Conservation (phyloP, 2,888 invertebrate genomes). For the Heterodera filipjevi region DNA sequence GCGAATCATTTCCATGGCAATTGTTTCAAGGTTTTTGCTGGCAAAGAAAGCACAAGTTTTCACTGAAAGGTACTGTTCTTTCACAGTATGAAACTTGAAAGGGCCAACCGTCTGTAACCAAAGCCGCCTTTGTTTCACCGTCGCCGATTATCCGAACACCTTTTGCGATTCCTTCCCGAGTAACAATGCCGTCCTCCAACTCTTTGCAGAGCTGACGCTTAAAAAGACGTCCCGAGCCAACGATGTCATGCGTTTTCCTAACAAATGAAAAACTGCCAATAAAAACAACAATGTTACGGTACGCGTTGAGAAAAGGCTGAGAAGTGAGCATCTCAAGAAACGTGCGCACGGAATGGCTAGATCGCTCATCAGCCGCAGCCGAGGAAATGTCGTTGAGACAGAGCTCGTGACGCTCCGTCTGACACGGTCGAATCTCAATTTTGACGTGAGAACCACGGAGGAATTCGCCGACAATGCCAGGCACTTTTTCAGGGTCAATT, state of each 20-base stretch:
- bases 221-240: conserved; percentile 20
- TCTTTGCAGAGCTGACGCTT: conserved; percentile 8
- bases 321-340: conserved; percentile 44
- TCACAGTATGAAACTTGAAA: no score
- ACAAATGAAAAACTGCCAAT: no score
- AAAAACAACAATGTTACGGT: no score
- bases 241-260: conserved; percentile 30
- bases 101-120: conserved; percentile 36
- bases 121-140: conserved; percentile 26
- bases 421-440: conserved; percentile 19
- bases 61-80: conserved; percentile 30
- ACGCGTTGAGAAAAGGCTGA: conserved; percentile 41
- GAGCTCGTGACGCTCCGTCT: conserved; percentile 29
- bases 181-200: conserved; percentile 26
- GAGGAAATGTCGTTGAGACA: conserved; percentile 33
- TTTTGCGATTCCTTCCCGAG: conserved; percentile 38
- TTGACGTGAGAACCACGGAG: conserved; percentile 15
- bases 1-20: conserved; percentile 23
- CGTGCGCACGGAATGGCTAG: conserved; percentile 39
- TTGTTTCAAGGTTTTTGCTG: conserved; percentile 15
- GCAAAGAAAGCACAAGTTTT: conserved; percentile 33
- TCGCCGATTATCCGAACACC: conserved; percentile 42
- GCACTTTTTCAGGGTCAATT: conserved; percentile 26
- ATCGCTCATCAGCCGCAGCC: conserved; percentile 31
- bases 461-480: conserved; percentile 22